Base-by-base conservation (phyloP, 2,888 invertebrate species). In the Invenusta paracnida region DNA sequence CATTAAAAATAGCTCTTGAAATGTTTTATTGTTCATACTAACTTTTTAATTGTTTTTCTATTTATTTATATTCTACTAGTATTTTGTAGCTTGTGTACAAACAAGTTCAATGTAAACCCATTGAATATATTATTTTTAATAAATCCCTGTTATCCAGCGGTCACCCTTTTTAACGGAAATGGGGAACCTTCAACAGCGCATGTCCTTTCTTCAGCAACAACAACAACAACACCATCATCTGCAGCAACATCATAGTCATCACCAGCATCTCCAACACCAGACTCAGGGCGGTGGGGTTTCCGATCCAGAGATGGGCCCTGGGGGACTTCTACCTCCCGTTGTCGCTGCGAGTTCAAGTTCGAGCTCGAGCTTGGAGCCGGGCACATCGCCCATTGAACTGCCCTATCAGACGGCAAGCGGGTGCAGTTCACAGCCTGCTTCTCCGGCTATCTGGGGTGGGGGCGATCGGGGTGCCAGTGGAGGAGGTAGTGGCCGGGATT, bases 381-480 rank as follows among this genome's bases (percentile, higher is more conserved):
- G 73, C 2, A 73, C 73, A 5, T 73, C 73, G 2, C 73, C 73
- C 17, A 73, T 23, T 5, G 73, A 23, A 5, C 73, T 73, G 73
- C 73, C 73, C 73, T 73, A 73, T 73, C 73, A 73, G 27, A 73
- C 73, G 17, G 73, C 73, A 5, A 73, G 73, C 73, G 73, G 73
- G 2, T 73, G 73, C 73, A 73, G 73, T 23, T 73, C 73, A 2
- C 73, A 73, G 73, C 73, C 73, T 23, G 73, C 73, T 23, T 13
- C 11, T 23, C 73, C 73, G 27, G 73, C 73, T n/a, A 23, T 73
- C 17, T 73, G 73, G 73, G 73, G 73, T 5, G 73, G 73, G 2
- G 73, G 73, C 23, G 73, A 23, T 25, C 11, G 48, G 17, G 73
- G 73, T n/a, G 27, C 11, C 73, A 23, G 73, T 13, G 73, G 73